These are phyloP conservation scores for Cosmopolites sordidus DNA, from an alignment of 2,888 invertebrate genomes.

Conservation along the genomic window DNA sequence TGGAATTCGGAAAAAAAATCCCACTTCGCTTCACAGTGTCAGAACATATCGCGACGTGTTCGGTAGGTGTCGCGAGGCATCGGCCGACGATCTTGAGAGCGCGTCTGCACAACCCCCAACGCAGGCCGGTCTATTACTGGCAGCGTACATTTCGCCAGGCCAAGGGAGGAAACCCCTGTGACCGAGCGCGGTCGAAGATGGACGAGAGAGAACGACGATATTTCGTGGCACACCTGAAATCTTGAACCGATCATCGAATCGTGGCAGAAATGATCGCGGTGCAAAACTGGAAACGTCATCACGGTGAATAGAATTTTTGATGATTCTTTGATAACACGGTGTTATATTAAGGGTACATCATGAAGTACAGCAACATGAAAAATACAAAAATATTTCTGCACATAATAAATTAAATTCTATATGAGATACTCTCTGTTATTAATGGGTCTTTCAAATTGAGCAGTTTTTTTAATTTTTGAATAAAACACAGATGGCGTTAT, in stretches of 20 bases:
- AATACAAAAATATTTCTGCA: no score
- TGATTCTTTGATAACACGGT: no score
- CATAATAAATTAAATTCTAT: no score
- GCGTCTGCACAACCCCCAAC: slow-evolving; percentile 36
- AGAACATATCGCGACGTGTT: neutral
- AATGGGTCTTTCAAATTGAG: no score
- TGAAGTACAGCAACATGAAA: no score
- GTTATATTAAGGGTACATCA: no score
- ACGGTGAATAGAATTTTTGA: no score
- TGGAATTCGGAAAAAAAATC: neutral
- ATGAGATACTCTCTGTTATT: no score
- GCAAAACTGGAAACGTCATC: slow-evolving; percentile 16
- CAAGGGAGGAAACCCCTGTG: slow-evolving; percentile 43
- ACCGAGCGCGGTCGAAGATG: slow-evolving; percentile 28
- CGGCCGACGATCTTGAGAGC: slow-evolving; percentile 7
- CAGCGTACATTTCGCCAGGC: slow-evolving; percentile 44
- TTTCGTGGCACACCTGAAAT: slow-evolving; percentile 41
- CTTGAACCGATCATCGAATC: slow-evolving; percentile 44
- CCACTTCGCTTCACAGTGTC: neutral
- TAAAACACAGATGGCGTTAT: no score
- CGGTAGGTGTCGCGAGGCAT: neutral
- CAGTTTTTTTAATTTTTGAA: no score
- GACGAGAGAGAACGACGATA: slow-evolving; percentile 27
- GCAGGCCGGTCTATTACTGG: slow-evolving; percentile 44
- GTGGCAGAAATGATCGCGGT: slow-evolving; percentile 29